phyloP scores from a whole-genome alignment of 2,888 invertebrate species.

The Drosophila neonasuta region DNA sequence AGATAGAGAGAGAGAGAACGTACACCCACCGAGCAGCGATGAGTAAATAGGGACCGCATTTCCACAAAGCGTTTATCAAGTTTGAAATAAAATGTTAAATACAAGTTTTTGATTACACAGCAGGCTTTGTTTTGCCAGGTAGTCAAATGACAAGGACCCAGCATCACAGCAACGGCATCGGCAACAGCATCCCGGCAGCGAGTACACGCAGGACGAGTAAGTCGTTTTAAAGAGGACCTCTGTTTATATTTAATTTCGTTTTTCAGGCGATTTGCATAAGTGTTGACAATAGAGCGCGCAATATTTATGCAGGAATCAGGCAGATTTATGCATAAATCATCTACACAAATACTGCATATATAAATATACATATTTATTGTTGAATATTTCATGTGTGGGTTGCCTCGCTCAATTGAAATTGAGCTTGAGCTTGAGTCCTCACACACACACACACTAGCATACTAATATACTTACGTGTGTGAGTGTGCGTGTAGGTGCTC shows the following conservation, averaged over 20 bases:
- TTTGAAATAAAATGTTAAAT: slow-evolving; percentile 69
- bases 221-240: slow-evolving; percentile 26
- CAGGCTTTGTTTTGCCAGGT: slow-evolving; percentile 44
- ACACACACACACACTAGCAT: slow-evolving; percentile 3
- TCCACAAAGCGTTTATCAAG: slow-evolving; percentile 68
- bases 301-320: slow-evolving; percentile 48
- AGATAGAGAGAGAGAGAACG: slow-evolving; percentile 12
- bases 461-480: slow-evolving; percentile 5
- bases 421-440: background rate
- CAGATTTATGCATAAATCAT: slow-evolving; percentile 39
- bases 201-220: background rate
- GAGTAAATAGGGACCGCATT: slow-evolving; percentile 56
- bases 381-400: background rate
- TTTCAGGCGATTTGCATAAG: slow-evolving; percentile 56
- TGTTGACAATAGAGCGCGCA: slow-evolving; percentile 43
- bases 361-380: slow-evolving; percentile 1
- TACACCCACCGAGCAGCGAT: background rate
- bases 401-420: slow-evolving; percentile 7
- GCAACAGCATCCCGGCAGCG: background rate
- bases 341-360: slow-evolving; percentile 4
- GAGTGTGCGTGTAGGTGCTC: background rate
- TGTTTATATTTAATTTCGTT: slow-evolving; percentile 39
- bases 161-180: slow-evolving; percentile 13
- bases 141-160: slow-evolving; percentile 47
- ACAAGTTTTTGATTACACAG: slow-evolving; percentile 66